These are phyloP conservation scores for Nymphalis urticae DNA, from an alignment of 2,888 invertebrate genomes.

Conservation along the genomic window DNA sequence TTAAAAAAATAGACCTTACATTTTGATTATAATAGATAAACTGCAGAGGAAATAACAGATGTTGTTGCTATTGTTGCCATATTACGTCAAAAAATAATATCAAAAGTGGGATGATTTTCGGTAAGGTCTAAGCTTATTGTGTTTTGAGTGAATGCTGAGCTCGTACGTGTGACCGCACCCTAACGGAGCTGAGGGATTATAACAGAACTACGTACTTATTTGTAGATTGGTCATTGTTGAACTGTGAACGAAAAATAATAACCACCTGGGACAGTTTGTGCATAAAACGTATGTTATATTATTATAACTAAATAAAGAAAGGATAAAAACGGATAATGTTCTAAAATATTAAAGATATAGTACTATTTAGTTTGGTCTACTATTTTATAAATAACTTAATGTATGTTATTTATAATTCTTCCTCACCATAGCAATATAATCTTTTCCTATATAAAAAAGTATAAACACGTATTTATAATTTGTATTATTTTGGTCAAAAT, in stretches of 20 bases:
- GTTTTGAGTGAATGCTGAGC: constrained; percentile 44
- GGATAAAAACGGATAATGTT: too few species aligned
- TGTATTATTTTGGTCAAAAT: too few species aligned
- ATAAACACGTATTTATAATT: too few species aligned
- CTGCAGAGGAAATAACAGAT: constrained; percentile 51
- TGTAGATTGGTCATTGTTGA: constrained; percentile 49
- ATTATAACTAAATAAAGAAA: too few species aligned
- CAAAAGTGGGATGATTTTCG: constrained; percentile 53
- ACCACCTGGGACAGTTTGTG: constrained; percentile 14
- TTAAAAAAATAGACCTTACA: neutral
- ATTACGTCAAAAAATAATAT: constrained; percentile 52
- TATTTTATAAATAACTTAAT: too few species aligned
- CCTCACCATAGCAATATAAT: too few species aligned
- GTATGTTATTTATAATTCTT: too few species aligned
- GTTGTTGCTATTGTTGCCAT: constrained; percentile 43
- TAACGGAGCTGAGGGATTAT: constrained; percentile 51
- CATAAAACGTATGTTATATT: neutral
- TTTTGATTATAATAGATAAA: constrained; percentile 26
- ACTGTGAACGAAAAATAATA: constrained; percentile 37
- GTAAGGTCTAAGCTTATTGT: constrained; percentile 56
- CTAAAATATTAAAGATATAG: too few species aligned
- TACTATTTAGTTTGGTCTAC: too few species aligned
- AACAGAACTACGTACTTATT: constrained; percentile 52
- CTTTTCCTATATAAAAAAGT: too few species aligned
- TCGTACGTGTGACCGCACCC: constrained; percentile 53